These are phyloP conservation scores for Amaurobius ferox DNA, from an alignment of 2,888 invertebrate species.

Conservation along the genomic window DNA sequence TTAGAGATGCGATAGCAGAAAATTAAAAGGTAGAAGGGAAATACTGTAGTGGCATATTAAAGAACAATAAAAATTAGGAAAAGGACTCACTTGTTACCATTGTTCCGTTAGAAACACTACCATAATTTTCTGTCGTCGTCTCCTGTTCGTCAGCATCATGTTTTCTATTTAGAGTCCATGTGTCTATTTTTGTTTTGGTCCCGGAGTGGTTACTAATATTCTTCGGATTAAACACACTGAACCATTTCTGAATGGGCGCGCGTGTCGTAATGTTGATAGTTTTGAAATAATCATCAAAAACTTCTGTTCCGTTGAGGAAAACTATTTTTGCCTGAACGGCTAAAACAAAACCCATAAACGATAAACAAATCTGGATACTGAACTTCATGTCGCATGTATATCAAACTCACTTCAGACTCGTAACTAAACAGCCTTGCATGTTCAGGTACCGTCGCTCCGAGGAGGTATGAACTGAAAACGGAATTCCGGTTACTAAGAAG, in stretches of 20 bases:
- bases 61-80: background rate
- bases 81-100: conserved; percentile 44
- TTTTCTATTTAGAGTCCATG: background rate
- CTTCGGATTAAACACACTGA: conserved; percentile 45
- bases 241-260: conserved; percentile 7
- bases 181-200: background rate
- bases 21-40: background rate
- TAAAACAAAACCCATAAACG: background rate
- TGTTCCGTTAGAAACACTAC: background rate
- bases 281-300: background rate
- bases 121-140: background rate
- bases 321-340: conserved; percentile 37
- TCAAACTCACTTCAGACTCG: background rate
- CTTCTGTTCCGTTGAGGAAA: conserved; percentile 52
- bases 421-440: background rate
- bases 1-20: background rate
- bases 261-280: conserved; percentile 21
- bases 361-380: background rate
- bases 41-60: background rate
- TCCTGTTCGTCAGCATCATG: conserved; percentile 30
- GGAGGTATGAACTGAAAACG: conserved; percentile 34
- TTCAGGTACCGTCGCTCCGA: background rate
- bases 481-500: conserved; percentile 50
- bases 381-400: background rate
- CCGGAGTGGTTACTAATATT: conserved; percentile 59